Percentiles rank a stretch among this genome's conserved stretches.
phyloP scores from a whole-genome alignment of 1,140 invertebrate genomes.

The Lordiphosa clarofinis region DNA sequence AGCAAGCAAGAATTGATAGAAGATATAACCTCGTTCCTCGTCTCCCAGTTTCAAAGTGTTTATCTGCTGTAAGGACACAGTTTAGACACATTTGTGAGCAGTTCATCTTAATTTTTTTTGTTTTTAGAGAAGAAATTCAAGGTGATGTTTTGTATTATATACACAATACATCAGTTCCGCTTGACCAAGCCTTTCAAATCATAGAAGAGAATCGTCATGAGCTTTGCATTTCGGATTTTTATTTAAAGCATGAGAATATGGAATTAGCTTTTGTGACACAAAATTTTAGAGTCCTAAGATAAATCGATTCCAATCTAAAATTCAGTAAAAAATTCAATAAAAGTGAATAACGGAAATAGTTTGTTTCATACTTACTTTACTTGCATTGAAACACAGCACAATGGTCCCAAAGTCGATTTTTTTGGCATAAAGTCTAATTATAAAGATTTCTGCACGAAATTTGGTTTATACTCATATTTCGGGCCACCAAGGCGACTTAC shows the following conservation, averaged over 20 bases:
- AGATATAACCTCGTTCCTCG: slow-evolving; percentile 10
- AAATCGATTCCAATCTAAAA: neutral
- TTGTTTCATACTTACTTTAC: too few relatives aligned
- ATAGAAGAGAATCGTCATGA: slow-evolving; percentile 13
- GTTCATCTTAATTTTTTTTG: too few relatives aligned
- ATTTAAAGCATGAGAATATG: slow-evolving; percentile 21
- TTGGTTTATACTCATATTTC: too few relatives aligned
- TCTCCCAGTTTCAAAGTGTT: slow-evolving; percentile 3
- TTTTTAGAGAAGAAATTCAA: slow-evolving; percentile 16
- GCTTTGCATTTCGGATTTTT: slow-evolving; percentile 21
- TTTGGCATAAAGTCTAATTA: too few relatives aligned
- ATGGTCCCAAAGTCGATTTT: too few relatives aligned
- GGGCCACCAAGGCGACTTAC: too few relatives aligned
- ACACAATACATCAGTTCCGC: neutral
- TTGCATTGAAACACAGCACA: too few relatives aligned
- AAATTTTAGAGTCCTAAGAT: slow-evolving; percentile 20
- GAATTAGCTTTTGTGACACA: slow-evolving; percentile 15
- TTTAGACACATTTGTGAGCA: too few relatives aligned
- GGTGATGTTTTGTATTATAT: slow-evolving; percentile 19
- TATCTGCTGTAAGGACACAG: slow-evolving; percentile 11
- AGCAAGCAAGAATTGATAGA: slow-evolving; percentile 1
- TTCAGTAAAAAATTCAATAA: neutral
- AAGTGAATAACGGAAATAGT: too few relatives aligned
- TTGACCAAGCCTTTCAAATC: slow-evolving; percentile 10
- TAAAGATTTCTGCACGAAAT: too few relatives aligned